Evolutionary conservation across 2,113 vertebrate genomes (phyloP).

Genomic region (Mola mola): DNA sequence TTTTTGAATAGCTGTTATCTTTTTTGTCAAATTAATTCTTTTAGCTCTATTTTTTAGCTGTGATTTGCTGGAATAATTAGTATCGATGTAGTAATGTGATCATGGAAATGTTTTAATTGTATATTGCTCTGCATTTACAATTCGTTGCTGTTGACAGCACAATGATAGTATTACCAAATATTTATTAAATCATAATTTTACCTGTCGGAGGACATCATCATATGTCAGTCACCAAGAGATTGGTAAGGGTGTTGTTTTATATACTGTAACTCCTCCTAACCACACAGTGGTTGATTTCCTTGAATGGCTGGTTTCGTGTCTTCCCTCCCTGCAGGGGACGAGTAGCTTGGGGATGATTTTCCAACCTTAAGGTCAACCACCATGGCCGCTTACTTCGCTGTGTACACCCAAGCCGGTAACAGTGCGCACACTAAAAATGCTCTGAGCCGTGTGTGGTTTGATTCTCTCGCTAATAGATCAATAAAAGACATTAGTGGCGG

Average conservation of each 20-base stretch:
- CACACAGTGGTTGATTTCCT: constrained; percentile 12
- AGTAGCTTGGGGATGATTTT: constrained; percentile 32
- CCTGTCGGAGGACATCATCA: too few relatives aligned
- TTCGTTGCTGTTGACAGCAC: too few relatives aligned
- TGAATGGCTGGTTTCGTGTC: constrained; percentile 29
- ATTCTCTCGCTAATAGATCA: constrained; percentile 76
- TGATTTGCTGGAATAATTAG: too few relatives aligned
- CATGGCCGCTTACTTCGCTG: constrained; percentile 41
- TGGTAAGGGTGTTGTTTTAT: constrained; percentile 20
- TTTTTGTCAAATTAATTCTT: too few relatives aligned
- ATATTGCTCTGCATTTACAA: too few relatives aligned
- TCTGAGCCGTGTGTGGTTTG: constrained; percentile 50
- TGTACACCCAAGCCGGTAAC: constrained; percentile 18
- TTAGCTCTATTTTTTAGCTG: too few relatives aligned
- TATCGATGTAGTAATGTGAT: too few relatives aligned
- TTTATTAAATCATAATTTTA: too few relatives aligned
- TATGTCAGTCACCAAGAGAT: constrained; percentile 9
- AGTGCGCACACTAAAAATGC: constrained; percentile 37
- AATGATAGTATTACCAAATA: too few relatives aligned
- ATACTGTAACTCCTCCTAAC: constrained; percentile 27
- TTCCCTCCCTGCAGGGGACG: constrained; percentile 3
- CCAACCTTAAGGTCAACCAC: constrained; percentile 62
- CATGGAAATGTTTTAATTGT: too few relatives aligned
- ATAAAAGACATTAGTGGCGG: constrained; percentile 79
- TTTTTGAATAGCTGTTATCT: too few relatives aligned